Conservation (phyloP, 1,140 invertebrate genomes). For the Drosophila tristis region DNA sequence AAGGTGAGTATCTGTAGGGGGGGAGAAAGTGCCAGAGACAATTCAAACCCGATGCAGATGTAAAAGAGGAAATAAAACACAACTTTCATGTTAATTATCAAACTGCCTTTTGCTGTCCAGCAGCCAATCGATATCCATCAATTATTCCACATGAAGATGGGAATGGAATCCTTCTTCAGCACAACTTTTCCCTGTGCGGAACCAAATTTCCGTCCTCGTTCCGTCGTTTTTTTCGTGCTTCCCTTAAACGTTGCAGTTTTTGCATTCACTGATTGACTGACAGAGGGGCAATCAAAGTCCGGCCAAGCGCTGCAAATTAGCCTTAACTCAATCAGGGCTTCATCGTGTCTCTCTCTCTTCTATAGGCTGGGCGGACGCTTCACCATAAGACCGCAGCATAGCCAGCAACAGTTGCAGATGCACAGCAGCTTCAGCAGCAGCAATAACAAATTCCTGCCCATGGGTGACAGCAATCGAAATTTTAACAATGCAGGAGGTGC, state of each 20-base stretch:
- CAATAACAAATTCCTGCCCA: conserved; percentile 59
- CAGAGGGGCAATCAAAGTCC: conserved; percentile 39
- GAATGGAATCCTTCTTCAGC: background rate
- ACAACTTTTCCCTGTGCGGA: background rate
- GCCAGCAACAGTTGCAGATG: conserved; percentile 81
- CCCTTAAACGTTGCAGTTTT: background rate
- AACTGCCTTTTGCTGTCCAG: no score
- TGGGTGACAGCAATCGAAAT: conserved; percentile 67
- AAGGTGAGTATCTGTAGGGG: conserved; percentile 63
- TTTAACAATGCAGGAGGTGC: conserved; percentile 47
- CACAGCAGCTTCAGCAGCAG: conserved; percentile 67
- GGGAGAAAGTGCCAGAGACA: background rate
- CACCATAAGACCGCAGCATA: conserved; percentile 85
- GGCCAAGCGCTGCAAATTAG: conserved; percentile 50
- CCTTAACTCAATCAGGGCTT: conserved; percentile 55
- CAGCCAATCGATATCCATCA: conserved; percentile 57
- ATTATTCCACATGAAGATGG: conserved; percentile 53
- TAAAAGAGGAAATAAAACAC: no score
- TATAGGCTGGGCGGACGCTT: conserved; percentile 87
- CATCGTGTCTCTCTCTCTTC: conserved; percentile 7
- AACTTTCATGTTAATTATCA: no score
- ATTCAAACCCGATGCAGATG: no score
- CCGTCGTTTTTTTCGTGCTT: background rate
- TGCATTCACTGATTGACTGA: conserved; percentile 9
- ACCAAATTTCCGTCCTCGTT: conserved; percentile 1